Percentiles rank a stretch among this genome's conserved stretches.
phyloP scores from a whole-genome alignment of 2,797 vertebrate species.

The Agapornis canus region DNA sequence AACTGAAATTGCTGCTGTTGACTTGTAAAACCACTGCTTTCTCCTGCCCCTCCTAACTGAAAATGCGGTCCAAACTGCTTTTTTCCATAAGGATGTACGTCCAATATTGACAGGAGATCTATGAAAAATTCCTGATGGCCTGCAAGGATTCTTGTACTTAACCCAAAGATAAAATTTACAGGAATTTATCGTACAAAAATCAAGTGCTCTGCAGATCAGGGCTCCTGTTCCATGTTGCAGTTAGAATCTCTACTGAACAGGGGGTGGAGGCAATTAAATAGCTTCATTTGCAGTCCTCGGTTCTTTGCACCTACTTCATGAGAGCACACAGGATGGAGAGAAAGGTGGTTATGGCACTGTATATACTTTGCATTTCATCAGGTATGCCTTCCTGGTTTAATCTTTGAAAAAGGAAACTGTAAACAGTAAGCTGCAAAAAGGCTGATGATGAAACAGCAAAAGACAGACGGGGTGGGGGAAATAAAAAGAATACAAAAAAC shows the following conservation, averaged over 20 bases:
- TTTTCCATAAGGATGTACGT: neutral
- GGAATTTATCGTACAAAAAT: neutral
- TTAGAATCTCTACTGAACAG: neutral
- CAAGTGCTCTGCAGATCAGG: neutral
- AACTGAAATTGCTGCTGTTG: neutral
- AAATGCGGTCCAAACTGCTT: neutral
- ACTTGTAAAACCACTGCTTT: neutral
- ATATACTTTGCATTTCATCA: neutral
- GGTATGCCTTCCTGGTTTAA: neutral
- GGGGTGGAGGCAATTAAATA: neutral
- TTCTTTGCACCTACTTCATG: neutral
- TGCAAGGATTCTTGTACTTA: neutral
- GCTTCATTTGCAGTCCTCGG: neutral
- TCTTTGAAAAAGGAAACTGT: neutral
- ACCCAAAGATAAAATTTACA: constrained; percentile 17
- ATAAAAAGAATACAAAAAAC: neutral
- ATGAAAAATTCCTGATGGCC: neutral
- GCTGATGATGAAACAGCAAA: neutral
- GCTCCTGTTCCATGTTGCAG: neutral
- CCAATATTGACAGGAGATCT: neutral
- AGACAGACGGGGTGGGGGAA: neutral
- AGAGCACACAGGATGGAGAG: neutral
- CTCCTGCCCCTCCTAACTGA: neutral
- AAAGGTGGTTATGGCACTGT: neutral
- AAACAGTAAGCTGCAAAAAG: neutral